Evolutionary conservation across 1,140 invertebrate genomes (phyloP), one percentile per base, ranked within the genome.

Genomic region (Brachionus rotundiformis): DNA sequence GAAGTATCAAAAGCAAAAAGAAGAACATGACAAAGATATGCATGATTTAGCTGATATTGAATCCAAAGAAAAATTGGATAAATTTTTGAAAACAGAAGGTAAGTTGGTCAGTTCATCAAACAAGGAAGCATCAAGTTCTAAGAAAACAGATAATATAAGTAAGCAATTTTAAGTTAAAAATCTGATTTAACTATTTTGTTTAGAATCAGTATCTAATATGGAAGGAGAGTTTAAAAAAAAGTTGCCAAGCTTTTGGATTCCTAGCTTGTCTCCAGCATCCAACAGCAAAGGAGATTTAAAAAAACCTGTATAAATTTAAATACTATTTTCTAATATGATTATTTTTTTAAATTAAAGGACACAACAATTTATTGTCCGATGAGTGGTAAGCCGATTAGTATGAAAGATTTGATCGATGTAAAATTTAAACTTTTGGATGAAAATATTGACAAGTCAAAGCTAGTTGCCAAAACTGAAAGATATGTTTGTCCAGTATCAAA

Each of bases 401-500:
- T 94, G 84, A 98, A 98, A 86, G 95, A 99, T 89, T 89, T 99
- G 8, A 93, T 98, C 84, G 90, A 93, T 83, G 92, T 99, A 0
- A 95, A 96, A 86, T 99, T 98, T 88, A 98, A 94, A 0, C 39
- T 71, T 41, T 65, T 65, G 0, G 93, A 94, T 83, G 87, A 90
- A 80, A 84, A 86, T 31, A 86, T 86, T 76, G 82, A 92, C 86
- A 93, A 94, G 83, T 86, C 85, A 29, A 83, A 88, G 7, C 84
- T 89, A 8, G 89, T 89, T 49, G 83, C 86, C 4, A 89, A 88
- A 85, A 85, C 95, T 86, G 93, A 94, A 65, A 90, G 95, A 85
- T 99, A 97, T 86, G 96, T 96, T 91, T 99, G 98, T 89, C 93
- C 97, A 4, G 93, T 99, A 0, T 98, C 96, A 29, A 93, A 95